These are phyloP conservation scores for Corythucha ciliata DNA, from an alignment of 2,888 invertebrate species.

Conservation along the genomic window DNA sequence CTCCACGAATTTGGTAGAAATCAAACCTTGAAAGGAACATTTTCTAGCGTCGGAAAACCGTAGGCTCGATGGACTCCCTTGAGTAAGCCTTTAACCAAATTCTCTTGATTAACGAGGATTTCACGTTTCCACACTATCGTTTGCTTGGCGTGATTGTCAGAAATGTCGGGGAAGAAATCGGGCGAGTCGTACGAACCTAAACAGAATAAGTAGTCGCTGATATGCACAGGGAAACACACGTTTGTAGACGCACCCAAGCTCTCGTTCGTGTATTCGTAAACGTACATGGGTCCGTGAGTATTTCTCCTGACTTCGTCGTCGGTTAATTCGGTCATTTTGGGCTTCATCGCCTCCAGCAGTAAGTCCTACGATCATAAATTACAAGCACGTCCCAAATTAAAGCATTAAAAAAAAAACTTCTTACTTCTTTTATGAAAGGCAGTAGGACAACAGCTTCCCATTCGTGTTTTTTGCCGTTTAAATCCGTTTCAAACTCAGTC, in stretches of 20 bases:
- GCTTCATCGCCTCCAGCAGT: slow-evolving; percentile 66
- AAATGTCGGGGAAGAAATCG: slow-evolving; percentile 53
- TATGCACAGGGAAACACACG: not conserved
- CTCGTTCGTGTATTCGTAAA: slow-evolving; percentile 57
- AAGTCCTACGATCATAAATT: slow-evolving; percentile 46
- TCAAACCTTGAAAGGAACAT: slow-evolving; percentile 66
- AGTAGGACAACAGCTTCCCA: slow-evolving; percentile 95
- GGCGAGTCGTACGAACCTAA: slow-evolving; percentile 44
- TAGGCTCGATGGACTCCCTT: slow-evolving; percentile 12
- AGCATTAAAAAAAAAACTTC: slow-evolving; percentile 2
- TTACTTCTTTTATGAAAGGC: slow-evolving; percentile 80
- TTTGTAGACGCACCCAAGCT: slow-evolving; percentile 48
- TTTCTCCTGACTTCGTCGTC: slow-evolving; percentile 66
- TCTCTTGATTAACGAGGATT: slow-evolving; percentile 48
- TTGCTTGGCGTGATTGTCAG: slow-evolving; percentile 50
- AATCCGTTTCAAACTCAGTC: slow-evolving; percentile 77
- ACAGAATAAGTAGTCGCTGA: slow-evolving; percentile 7
- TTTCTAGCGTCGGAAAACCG: slow-evolving; percentile 87
- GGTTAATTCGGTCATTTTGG: slow-evolving; percentile 55
- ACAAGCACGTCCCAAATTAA: not conserved
- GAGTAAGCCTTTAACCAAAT: slow-evolving; percentile 53
- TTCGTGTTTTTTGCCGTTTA: slow-evolving; percentile 91
- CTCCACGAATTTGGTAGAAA: slow-evolving; percentile 5
- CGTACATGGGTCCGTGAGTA: slow-evolving; percentile 74
- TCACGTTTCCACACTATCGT: slow-evolving; percentile 48